Conservation (phyloP, 2,797 vertebrate genomes). For the Halcyon smyrnensis region DNA sequence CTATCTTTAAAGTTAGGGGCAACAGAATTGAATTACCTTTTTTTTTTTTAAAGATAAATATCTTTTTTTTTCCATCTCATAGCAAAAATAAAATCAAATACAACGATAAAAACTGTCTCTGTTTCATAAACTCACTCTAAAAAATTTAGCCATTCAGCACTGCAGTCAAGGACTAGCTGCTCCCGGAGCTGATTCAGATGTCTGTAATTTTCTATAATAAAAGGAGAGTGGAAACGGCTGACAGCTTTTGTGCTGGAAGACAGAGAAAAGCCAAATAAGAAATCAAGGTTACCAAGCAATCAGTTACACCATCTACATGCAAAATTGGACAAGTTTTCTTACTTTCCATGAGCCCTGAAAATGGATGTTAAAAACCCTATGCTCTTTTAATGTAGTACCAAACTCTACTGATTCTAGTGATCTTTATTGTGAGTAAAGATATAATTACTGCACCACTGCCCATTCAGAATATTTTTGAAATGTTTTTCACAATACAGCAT, state of each 20-base stretch:
- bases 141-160: slow-evolving; percentile 88
- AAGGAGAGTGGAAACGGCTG: slow-evolving; percentile 92
- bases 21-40: neutral
- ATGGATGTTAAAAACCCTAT: neutral
- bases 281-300: slow-evolving; percentile 74
- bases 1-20: neutral
- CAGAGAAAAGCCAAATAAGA: slow-evolving; percentile 53
- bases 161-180: slow-evolving; percentile 91
- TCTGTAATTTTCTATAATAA: slow-evolving; percentile 86
- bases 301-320: slow-evolving; percentile 27
- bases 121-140: slow-evolving; percentile 86
- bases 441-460: neutral
- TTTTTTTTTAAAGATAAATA: neutral
- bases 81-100: neutral
- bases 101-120: neutral
- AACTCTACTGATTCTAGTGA: slow-evolving; percentile 16
- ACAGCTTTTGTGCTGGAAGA: slow-evolving; percentile 89
- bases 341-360: slow-evolving; percentile 37
- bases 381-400: neutral
- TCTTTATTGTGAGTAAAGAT: neutral
- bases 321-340: slow-evolving; percentile 54
- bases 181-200: slow-evolving; percentile 90
- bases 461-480: slow-evolving; percentile 25
- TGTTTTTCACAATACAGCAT: neutral
- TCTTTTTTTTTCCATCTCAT: neutral